Evolutionary conservation across 1,140 invertebrate species (phyloP).

Genomic region (Drosophila fuyamai): DNA sequence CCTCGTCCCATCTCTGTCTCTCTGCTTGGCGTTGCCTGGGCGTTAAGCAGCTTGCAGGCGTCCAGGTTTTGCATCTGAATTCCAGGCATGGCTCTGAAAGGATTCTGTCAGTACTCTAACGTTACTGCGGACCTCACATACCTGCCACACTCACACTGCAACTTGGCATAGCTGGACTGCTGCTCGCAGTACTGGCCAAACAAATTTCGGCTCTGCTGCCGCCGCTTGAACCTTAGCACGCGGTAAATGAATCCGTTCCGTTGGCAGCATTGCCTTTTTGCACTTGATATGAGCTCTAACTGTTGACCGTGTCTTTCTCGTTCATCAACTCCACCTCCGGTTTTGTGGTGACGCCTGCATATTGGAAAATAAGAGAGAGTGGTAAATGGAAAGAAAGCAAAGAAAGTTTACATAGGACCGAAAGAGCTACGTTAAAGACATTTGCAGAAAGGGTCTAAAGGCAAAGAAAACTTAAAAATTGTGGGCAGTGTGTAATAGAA

Average conservation of each 20-base stretch:
- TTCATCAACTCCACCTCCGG: too few species aligned
- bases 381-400: too few species aligned
- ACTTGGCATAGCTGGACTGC: too few species aligned
- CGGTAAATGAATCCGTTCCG: constrained; percentile 70
- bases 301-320: neutral
- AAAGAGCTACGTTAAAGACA: too few species aligned
- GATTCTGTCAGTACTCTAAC: neutral
- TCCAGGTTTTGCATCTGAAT: constrained; percentile 79
- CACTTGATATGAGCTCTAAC: constrained; percentile 1
- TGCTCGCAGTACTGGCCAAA: too few species aligned
- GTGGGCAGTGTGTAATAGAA: too few species aligned
- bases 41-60: constrained; percentile 67
- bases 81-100: constrained; percentile 45
- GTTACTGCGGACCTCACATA: neutral
- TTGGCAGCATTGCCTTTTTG: constrained; percentile 44
- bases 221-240: constrained; percentile 70
- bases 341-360: too few species aligned
- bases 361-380: too few species aligned
- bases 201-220: constrained; percentile 58
- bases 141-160: too few species aligned
- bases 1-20: constrained; percentile 64
- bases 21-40: constrained; percentile 47
- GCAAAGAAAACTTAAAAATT: too few species aligned
- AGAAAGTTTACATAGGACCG: too few species aligned
- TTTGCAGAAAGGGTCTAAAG: too few species aligned